phyloP scores from a whole-genome alignment of 2,888 invertebrate genomes.

The Vannuccia rotundouncinata region DNA sequence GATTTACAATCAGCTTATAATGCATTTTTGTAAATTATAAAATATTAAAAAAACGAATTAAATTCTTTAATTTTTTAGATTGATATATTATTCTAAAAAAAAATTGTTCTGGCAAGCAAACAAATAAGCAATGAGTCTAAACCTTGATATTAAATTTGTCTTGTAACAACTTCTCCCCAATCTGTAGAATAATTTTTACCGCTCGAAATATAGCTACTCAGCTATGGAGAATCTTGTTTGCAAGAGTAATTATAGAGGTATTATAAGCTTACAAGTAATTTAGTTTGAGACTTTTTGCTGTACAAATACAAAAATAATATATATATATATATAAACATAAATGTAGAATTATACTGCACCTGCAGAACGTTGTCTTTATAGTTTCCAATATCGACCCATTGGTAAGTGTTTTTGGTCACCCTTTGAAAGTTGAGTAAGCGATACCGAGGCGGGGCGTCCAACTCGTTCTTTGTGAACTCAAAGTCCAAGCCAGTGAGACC shows the following conservation, averaged over 20 bases:
- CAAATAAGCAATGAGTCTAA: too few relatives aligned
- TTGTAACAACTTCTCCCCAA: too few relatives aligned
- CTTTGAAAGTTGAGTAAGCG: slow-evolving; percentile 77
- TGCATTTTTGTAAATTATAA: background rate
- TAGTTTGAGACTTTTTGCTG: too few relatives aligned
- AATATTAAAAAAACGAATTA: background rate
- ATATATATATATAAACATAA: background rate
- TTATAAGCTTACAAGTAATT: too few relatives aligned
- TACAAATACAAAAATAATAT: background rate
- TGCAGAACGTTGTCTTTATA: slow-evolving; percentile 44
- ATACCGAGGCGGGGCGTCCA: slow-evolving; percentile 88
- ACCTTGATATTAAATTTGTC: too few relatives aligned
- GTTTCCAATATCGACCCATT: slow-evolving; percentile 52
- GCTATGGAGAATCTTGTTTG: too few relatives aligned
- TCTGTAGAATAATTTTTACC: too few relatives aligned
- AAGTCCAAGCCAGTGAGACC: slow-evolving; percentile 35
- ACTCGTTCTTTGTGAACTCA: slow-evolving; percentile 68
- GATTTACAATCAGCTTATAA: background rate
- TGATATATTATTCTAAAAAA: too few relatives aligned
- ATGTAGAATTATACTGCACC: slow-evolving; percentile 34
- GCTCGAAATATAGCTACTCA: too few relatives aligned
- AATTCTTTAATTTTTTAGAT: too few relatives aligned
- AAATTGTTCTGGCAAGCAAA: too few relatives aligned
- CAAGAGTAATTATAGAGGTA: too few relatives aligned
- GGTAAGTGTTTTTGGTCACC: slow-evolving; percentile 48